Evolutionary conservation across 2,888 invertebrate genomes (phyloP), one percentile per base, ranked within the genome.

Genomic region (Caradrina kadenii): DNA sequence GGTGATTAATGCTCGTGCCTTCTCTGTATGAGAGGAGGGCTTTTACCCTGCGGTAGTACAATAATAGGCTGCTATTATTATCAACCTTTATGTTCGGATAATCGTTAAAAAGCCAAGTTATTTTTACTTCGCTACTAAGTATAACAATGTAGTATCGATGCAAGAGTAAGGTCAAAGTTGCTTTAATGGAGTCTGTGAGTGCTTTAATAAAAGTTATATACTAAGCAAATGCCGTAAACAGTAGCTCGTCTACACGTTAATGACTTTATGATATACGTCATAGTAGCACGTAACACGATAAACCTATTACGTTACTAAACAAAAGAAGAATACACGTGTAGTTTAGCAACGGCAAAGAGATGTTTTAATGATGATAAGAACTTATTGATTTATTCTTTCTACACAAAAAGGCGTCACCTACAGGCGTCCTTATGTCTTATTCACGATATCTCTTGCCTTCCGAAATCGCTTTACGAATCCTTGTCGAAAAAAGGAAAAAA

Each of bases 221-320:
- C n/a, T 80, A 69, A 45, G 55, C 42, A 42, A 69, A 63, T 63
- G 56, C 35, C 58, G 61, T 65, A 55, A 62, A 26, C 48, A 42
- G 42, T 10, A 48, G 48, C 61, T 73, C 56, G 56, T 71, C 50
- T 35, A 55, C 60, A 17, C 31, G 10, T 1, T 45, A 79, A 67
- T 61, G 60, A 68, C 60, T 59, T 73, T 59, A 42, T 6, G n/a
- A 49, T 62, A 21, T 59, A 77, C 73, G 78, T 78, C 73, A 77
- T 17, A 42, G 42, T 15, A 15, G 21, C 49, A 59, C 10, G 22
- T 49, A 31, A 70, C 49, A 77, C 63, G 49, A 59, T 58, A 59
- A 54, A 58, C 58, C 21, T 56, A 76, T 49, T 49, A 56, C 11
- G 42, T n/a, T 54, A 35, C 31, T 49, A 39, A 59, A 54, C 35